A percentile compares a stretch with the other conserved stretches of the same genome.
phyloP scores from a whole-genome alignment of 2,888 invertebrate genomes.

The Toxonevra muliebris region DNA sequence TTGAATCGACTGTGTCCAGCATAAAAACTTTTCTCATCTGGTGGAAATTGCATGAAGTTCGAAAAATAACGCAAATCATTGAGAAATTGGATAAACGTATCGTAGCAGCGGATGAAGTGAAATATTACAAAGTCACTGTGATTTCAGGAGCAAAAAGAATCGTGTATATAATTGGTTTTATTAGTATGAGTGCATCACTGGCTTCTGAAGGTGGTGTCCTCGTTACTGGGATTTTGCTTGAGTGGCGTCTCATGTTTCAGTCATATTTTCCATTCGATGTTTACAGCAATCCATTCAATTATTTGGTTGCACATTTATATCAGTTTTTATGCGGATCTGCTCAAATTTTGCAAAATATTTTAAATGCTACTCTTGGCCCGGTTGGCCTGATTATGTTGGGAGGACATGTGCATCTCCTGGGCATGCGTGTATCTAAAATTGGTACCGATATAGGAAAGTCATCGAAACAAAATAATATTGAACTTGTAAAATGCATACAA shows the following conservation, averaged over 20 bases:
- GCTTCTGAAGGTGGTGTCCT: slow-evolving; percentile 34
- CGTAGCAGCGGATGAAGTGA: slow-evolving; percentile 19
- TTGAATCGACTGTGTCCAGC: slow-evolving; percentile 19
- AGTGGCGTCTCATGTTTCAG: slow-evolving; percentile 39
- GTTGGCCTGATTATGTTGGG: slow-evolving; percentile 36
- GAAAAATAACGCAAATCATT: slow-evolving; percentile 33
- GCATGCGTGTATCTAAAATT: slow-evolving; percentile 36
- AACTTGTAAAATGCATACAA: slow-evolving; percentile 38
- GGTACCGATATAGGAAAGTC: slow-evolving; percentile 17
- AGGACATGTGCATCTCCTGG: slow-evolving; percentile 38
- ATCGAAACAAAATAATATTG: slow-evolving; percentile 11
- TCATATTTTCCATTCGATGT: slow-evolving; percentile 41
- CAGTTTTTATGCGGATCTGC: slow-evolving; percentile 35
- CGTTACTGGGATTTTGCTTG: slow-evolving; percentile 25
- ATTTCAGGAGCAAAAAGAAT: slow-evolving; percentile 13
- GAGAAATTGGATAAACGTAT: slow-evolving; percentile 28
- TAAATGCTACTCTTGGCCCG: slow-evolving; percentile 37
- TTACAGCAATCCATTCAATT: slow-evolving; percentile 11
- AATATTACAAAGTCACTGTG: slow-evolving; percentile 19
- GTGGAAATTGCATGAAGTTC: slow-evolving; percentile 33
- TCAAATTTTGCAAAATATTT: slow-evolving; percentile 35
- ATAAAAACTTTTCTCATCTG: slow-evolving; percentile 37
- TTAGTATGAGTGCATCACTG: slow-evolving; percentile 14
- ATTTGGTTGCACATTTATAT: slow-evolving; percentile 36
- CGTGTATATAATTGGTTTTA: slow-evolving; percentile 10